Evolutionary conservation across 2,797 vertebrate genomes (phyloP).

Genomic region (Saxicola maurus): DNA sequence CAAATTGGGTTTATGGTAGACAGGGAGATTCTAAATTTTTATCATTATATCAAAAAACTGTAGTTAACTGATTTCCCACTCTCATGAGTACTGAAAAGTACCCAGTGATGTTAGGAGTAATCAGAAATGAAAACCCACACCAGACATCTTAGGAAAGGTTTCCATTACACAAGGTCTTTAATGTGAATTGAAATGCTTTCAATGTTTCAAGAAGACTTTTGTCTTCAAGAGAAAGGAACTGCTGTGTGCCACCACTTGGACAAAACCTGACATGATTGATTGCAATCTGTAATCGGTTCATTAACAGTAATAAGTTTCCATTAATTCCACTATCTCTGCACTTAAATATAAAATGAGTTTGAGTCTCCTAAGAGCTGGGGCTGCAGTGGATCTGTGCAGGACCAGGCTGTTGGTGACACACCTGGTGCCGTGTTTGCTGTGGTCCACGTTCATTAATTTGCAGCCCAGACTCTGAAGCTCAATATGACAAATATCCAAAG

Average conservation of each 20-base stretch:
- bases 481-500: not conserved
- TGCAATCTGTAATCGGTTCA: not conserved
- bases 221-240: not conserved
- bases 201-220: not conserved
- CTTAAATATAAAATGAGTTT: constrained; percentile 2
- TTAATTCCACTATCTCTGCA: constrained; percentile 30
- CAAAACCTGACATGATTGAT: constrained; percentile 16
- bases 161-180: not conserved
- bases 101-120: not conserved
- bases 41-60: not conserved
- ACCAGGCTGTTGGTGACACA: not conserved
- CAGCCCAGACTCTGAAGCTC: not conserved
- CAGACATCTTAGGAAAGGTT: not conserved
- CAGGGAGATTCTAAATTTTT: constrained; percentile 7
- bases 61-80: constrained; percentile 7
- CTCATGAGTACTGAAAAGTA: not conserved
- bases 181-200: not conserved
- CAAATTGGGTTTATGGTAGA: not conserved
- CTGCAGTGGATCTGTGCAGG: not conserved
- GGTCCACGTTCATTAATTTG: not conserved
- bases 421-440: not conserved
- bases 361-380: not conserved
- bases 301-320: constrained; percentile 35
- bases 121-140: not conserved
- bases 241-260: not conserved